Base-by-base conservation (phyloP, 2,888 invertebrate genomes). In the Pristionchus japonicus region DNA sequence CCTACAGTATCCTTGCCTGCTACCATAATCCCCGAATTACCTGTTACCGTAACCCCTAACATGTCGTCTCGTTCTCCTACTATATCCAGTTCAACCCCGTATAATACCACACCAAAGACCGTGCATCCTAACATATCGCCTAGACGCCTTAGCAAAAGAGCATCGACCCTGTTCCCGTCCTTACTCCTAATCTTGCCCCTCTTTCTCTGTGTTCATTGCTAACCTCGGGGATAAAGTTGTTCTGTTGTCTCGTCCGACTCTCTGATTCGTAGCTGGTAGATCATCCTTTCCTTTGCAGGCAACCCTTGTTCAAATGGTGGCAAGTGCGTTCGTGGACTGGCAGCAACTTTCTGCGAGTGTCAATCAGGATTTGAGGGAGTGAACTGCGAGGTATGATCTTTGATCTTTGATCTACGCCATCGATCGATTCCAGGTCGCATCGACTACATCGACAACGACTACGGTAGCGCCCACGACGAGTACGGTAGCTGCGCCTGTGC, bases 341-440 rank as follows among this genome's bases (percentile, higher is more conserved):
- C 61, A 15, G 31, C 31, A n/a, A 74, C 88, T 15, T 90, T 89
- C 82, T 92, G 92, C 27, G 88, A 91, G 37, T 93, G 93, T 88
- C 88, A 90, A 27, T 31, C 49, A n/a, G 90, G 90, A 0, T 93
- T 89, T 80, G 88, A 86, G 47, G 93, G 93, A 34, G 88, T 90
- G 11, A 89, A 90, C 52, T 93, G 93, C 80, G 91, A 93, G 40
- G 31, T 67, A 34, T 15, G 34, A 13, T 31, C 20, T 34, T 7
- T 43, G 6, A 3, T 77, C 1, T 6, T n/a, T 9, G 17, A 77
- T 77, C n/a, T n/a, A 40, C 27, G n/a, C 6, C 11, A 77, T 77
- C 27, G 47, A 27, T 47, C 4, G n/a, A 67, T 47, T 49, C 47
- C 47, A 82, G 88, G 64, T 31, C 27, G 4, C 61, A n/a, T 67